Percentiles rank a stretch among this genome's conserved stretches.
These are phyloP conservation scores for Gorsachius goisagi DNA, from an alignment of 2,113 vertebrate species.

Conservation along the genomic window DNA sequence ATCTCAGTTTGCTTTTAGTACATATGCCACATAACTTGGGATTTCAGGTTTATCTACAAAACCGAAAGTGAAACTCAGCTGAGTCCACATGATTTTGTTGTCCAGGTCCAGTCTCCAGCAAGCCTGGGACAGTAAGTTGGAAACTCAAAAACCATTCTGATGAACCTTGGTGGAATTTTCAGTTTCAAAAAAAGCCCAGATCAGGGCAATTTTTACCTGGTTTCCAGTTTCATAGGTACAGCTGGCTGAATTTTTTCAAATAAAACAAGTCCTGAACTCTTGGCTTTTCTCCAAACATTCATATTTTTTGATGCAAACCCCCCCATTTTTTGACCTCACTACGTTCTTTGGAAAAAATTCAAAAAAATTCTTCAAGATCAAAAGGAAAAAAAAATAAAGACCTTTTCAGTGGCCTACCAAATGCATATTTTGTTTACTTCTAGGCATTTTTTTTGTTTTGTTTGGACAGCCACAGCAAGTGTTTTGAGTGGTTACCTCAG, in stretches of 20 bases:
- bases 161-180: constrained; percentile 7
- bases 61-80: constrained; percentile 18
- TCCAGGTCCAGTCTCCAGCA: not conserved
- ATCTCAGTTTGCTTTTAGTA: not conserved
- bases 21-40: fast-evolving
- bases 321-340: not conserved
- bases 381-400: not conserved
- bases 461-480: constrained; percentile 19
- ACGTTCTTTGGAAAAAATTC: not conserved
- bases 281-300: constrained; percentile 25
- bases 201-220: constrained; percentile 25
- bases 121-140: not conserved
- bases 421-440: constrained; percentile 22
- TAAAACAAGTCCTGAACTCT: not conserved
- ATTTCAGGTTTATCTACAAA: not conserved
- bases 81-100: too few species aligned
- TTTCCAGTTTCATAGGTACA: constrained; percentile 45
- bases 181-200: not conserved
- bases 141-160: not conserved
- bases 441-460: not conserved
- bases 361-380: not conserved
- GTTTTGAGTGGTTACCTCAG: constrained; percentile 26
- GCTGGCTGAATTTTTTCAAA: constrained; percentile 40
- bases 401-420: not conserved
- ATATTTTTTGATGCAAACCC: not conserved